Base-by-base conservation (phyloP, 2,113 vertebrate species). In the Oncorhynchus clarkii region DNA sequence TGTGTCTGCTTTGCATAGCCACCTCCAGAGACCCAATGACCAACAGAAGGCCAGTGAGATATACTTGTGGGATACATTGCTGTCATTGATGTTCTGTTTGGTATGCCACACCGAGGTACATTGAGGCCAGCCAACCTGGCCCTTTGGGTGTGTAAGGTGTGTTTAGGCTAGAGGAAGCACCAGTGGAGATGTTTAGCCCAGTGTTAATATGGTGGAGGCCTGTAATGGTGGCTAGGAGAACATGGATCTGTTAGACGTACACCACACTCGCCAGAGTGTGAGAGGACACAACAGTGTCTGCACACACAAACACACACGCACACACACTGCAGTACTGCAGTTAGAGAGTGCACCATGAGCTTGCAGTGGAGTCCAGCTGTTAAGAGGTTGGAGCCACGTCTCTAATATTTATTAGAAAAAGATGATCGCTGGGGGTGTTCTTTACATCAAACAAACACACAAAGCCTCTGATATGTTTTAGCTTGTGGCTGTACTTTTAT, bases 41-140 rank as follows among this genome's bases (percentile, higher is more conserved):
- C 87, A 87, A 88, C 88, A 90, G 87, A 91, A 89, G 87, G 86
- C 79, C 83, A 84, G 80, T 71, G 80, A 82, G 80, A 88, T 85
- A 79, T 45, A 45, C 9, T 11, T 45, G 39, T 45, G 39, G 39
- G 39, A 45, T 45, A 45, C 39, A 2, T 45, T 45, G 39, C 20
- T 45, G 67, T 74, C 48, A 57, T 34, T 9, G 67, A 45, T 11
- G 39, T 45, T 39, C 67, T 69, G 34, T n/a, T 69, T 69, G 26
- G 72, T 76, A 73, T 78, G 60, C 75, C 67, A 45, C 12, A 24
- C 16, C 22, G 7, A 31, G 67, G 29, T 8, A 45, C 39, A 45
- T 9, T 45, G 39, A 45, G 39, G 39, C 9, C 5, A 16, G 67
- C 31, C 67, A 45, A 16, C 13, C 67, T n/a, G 31, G 18, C 16